phyloP scores from a whole-genome alignment of 2,113 vertebrate species.

The Chunga burmeisteri region DNA sequence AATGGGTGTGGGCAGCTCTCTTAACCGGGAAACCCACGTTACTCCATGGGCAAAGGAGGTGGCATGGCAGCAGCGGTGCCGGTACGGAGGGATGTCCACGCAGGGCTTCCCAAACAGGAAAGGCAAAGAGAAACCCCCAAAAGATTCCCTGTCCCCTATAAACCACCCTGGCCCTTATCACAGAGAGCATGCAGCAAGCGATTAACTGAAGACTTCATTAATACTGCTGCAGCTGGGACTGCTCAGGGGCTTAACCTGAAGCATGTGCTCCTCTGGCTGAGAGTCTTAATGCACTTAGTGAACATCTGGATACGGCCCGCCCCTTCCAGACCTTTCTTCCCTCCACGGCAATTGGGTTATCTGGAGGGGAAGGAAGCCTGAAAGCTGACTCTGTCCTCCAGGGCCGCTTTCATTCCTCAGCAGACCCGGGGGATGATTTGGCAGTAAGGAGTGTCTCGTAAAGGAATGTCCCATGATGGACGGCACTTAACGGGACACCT shows the following conservation, averaged over 20 bases:
- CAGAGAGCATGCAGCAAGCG: background rate
- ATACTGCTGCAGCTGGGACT: conserved; percentile 50
- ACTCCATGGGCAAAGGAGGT: fast-evolving
- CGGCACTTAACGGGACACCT: conserved; percentile 12
- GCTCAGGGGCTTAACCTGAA: conserved; percentile 60
- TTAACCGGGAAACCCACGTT: fast-evolving
- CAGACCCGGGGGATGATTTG: background rate
- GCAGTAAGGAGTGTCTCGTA: background rate
- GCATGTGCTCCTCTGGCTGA: conserved; percentile 52
- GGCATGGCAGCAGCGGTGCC: background rate
- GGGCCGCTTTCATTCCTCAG: background rate
- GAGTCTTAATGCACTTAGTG: conserved; percentile 34
- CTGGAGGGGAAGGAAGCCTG: conserved; percentile 61
- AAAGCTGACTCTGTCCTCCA: conserved; percentile 36
- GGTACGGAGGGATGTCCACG: fast-evolving
- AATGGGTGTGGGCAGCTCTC: background rate
- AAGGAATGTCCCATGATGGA: conserved; percentile 56
- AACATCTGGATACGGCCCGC: conserved; percentile 9
- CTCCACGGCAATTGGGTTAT: conserved; percentile 32
- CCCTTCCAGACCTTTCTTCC: conserved; percentile 59
- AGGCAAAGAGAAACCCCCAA: background rate
- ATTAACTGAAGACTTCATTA: conserved; percentile 56
- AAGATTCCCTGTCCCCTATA: background rate
- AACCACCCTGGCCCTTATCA: background rate
- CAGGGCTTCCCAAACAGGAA: background rate